Evolutionary conservation across 2,113 vertebrate genomes (phyloP), one percentile per base, ranked within the genome.

Genomic region (Hippocampus barbouri): DNA sequence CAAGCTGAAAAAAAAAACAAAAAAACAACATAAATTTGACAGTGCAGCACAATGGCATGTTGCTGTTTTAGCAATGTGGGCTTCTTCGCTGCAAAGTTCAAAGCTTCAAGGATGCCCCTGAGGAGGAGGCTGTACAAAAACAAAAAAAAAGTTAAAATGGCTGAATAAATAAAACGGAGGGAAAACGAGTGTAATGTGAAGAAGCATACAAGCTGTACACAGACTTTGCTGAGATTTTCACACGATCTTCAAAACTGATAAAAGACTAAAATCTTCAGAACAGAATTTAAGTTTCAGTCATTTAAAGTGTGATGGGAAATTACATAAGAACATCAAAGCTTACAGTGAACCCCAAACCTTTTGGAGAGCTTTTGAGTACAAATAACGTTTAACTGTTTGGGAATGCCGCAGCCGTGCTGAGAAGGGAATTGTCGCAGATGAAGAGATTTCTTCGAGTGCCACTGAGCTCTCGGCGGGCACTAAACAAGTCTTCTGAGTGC

Each of bases 71-170:
- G 63, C 68, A 60, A 25, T 14, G 67, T 20, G 1, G 23, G 8
- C 51, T 45, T 45, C 72, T 71, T 69, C 23, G n/a, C 54, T 74
- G 64, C 45, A 10, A 47, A 73, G 59, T 69, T 30, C 49, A 53
- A 61, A 40, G 59, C 57, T 66, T 67, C 38, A 0, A 12, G 23
- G 69, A 30, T 30, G 27, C 30, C 7, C 49, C 41, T 54, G 63
- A 74, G 61, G 43, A 21, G 62, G 45, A 71, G 15, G 23, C 34
- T 63, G 53, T 34, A 9, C 20, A 49, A 71, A 38, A 21, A 60
- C 66, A 25, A 53, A 20, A 21, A 53, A 53, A 18, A 8, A 49
- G 40, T 7, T 40, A 70, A 40, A 12, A 45, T 72, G 16, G 10
- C 27, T 7, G 61, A 6, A 20, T 6, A 38, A 70, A 40, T 14